These are phyloP conservation scores for Athalia circularis DNA, from an alignment of 2,888 invertebrate species.

Conservation along the genomic window DNA sequence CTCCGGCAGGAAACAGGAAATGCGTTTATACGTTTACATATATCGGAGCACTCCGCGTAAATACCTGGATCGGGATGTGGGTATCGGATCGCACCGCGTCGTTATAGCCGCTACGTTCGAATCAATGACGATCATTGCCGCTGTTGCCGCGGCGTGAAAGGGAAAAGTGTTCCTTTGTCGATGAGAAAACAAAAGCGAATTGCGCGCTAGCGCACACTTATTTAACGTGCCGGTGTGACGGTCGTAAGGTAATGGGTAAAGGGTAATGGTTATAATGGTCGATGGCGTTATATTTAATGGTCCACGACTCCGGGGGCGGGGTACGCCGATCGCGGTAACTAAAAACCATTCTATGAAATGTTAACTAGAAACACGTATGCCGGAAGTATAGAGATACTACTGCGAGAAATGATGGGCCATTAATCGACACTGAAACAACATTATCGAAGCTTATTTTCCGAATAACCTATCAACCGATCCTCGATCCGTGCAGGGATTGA, in stretches of 20 bases:
- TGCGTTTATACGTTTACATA: background rate
- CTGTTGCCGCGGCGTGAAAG: conserved; percentile 4
- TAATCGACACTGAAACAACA: no score
- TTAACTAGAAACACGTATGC: background rate
- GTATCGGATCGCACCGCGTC: background rate
- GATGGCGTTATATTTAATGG: conserved; percentile 35
- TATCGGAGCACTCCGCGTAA: background rate
- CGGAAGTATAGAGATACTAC: background rate
- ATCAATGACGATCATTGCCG: background rate
- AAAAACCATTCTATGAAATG: no score
- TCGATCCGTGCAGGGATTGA: background rate
- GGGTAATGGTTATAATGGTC: conserved; percentile 7
- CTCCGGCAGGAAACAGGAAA: conserved; percentile 40
- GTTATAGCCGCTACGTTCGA: background rate
- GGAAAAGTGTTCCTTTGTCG: conserved; percentile 27
- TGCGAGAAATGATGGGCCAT: no score
- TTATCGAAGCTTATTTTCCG: no score
- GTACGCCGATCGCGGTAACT: conserved; percentile 1
- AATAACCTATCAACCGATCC: background rate
- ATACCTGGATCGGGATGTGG: conserved; percentile 3
- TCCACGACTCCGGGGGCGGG: conserved; percentile 22
- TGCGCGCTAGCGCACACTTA: background rate
- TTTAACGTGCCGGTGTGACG: conserved; percentile 3
- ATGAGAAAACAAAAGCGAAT: conserved; percentile 26
- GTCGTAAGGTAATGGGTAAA: no score